Conservation (phyloP, 2,113 vertebrate genomes). For the Pseudorasbora parva region DNA sequence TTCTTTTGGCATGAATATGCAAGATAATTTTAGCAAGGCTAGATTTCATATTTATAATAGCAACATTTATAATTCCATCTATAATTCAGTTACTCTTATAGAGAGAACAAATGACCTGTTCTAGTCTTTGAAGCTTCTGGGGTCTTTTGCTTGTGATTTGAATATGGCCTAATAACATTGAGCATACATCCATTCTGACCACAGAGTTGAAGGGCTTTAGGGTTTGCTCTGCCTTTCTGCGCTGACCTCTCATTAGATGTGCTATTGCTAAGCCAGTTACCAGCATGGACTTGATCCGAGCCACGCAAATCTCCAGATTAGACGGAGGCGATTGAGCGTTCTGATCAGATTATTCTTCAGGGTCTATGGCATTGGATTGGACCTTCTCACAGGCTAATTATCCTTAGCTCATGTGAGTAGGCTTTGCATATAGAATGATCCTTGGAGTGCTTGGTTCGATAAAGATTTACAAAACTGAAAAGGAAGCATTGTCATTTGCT, state of each 20-base stretch:
- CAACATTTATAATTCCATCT: not conserved
- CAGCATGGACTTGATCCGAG: slow-evolving; percentile 39
- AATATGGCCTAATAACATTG: slow-evolving; percentile 4
- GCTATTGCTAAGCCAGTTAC: slow-evolving; percentile 42
- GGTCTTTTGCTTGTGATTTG: slow-evolving; percentile 1
- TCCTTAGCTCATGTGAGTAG: slow-evolving; percentile 41
- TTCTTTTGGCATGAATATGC: not conserved
- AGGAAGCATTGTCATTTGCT: slow-evolving; percentile 19
- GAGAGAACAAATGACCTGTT: not conserved
- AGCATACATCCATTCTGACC: not conserved
- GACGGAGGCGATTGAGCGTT: slow-evolving; percentile 48
- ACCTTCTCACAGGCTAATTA: slow-evolving; percentile 48
- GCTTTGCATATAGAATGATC: not conserved
- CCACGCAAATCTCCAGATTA: slow-evolving; percentile 53
- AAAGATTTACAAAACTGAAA: not conserved
- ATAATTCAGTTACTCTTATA: not conserved
- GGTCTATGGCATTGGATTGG: slow-evolving; percentile 33
- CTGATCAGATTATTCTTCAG: slow-evolving; percentile 50
- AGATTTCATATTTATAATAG: not conserved
- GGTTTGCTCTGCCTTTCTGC: not conserved
- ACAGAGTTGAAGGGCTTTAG: not conserved
- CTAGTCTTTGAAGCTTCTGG: not conserved
- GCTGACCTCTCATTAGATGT: slow-evolving; percentile 25
- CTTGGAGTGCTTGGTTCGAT: not conserved
- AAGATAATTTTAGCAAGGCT: not conserved